A percentile compares a stretch with the other conserved stretches of the same genome.
These are phyloP conservation scores for Malaclemys terrapin DNA, from an alignment of 2,113 vertebrate genomes.

Conservation along the genomic window DNA sequence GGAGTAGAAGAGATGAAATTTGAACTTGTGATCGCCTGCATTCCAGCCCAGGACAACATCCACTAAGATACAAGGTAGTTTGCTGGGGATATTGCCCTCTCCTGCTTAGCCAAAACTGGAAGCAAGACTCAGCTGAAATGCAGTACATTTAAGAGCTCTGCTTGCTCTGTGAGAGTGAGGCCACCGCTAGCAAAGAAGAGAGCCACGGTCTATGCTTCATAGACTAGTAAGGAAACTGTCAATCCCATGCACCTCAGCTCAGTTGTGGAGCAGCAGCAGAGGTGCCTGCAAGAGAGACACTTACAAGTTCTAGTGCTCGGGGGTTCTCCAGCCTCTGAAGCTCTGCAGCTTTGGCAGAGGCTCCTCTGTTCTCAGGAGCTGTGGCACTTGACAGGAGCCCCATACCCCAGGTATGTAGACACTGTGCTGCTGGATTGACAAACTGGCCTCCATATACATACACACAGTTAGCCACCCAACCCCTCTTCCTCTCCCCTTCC, in stretches of 20 bases:
- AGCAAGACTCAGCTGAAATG: not conserved
- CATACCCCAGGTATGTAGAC: not conserved
- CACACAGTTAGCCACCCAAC: not conserved
- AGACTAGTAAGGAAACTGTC: not conserved
- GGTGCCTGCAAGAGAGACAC: not conserved
- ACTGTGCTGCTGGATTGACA: not conserved
- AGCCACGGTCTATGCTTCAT: not conserved
- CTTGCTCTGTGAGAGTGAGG: fast-evolving
- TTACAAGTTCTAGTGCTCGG: not conserved
- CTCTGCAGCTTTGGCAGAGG: not conserved
- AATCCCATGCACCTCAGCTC: fast-evolving
- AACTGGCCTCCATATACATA: not conserved
- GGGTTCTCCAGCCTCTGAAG: not conserved
- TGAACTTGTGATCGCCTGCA: not conserved
- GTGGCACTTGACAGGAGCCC: not conserved
- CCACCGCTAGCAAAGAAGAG: not conserved
- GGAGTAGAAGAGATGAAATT: not conserved
- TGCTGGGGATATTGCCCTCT: not conserved
- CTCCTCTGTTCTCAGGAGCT: not conserved
- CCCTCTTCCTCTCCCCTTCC: fast-evolving
- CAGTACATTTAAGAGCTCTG: not conserved
- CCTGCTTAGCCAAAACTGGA: not conserved
- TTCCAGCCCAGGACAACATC: not conserved
- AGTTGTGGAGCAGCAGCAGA: too few species aligned
- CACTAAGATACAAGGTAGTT: not conserved